Conservation (phyloP, 2,888 invertebrate species). For the Ophion slaviceki region DNA sequence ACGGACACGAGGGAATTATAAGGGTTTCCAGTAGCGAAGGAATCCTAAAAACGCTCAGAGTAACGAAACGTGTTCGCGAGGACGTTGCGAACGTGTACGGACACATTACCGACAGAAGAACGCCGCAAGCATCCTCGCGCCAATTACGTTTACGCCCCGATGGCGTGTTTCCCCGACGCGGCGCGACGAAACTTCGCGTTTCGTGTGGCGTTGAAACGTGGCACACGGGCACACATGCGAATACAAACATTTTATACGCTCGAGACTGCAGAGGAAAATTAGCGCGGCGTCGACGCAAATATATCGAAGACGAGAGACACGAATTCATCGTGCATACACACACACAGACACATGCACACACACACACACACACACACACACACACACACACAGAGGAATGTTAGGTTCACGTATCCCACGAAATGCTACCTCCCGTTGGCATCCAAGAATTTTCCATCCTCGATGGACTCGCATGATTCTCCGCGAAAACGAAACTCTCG, state of each 20-base stretch:
- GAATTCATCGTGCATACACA: background rate
- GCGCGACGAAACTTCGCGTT: constrained; percentile 60
- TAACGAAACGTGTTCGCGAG: constrained; percentile 26
- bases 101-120: constrained; percentile 39
- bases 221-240: constrained; percentile 59
- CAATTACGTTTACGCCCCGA: constrained; percentile 64
- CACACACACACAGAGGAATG: no score
- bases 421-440: background rate
- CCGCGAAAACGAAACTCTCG: background rate
- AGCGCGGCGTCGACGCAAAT: constrained; percentile 79
- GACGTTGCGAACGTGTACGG: background rate
- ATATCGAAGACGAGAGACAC: constrained; percentile 73
- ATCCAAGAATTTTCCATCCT: constrained; percentile 2
- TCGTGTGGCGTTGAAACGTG: constrained; percentile 75
- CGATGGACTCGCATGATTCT: background rate
- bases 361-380: no score
- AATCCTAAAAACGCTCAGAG: constrained; percentile 50
- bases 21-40: constrained; percentile 58
- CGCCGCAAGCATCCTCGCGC: constrained; percentile 42
- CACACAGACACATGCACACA: no score
- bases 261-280: constrained; percentile 67
- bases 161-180: constrained; percentile 66
- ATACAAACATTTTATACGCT: constrained; percentile 5
- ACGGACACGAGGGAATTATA: background rate
- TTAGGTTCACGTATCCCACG: no score